Conservation (phyloP, 1,140 invertebrate species). For the Scaptomyza pallida region DNA sequence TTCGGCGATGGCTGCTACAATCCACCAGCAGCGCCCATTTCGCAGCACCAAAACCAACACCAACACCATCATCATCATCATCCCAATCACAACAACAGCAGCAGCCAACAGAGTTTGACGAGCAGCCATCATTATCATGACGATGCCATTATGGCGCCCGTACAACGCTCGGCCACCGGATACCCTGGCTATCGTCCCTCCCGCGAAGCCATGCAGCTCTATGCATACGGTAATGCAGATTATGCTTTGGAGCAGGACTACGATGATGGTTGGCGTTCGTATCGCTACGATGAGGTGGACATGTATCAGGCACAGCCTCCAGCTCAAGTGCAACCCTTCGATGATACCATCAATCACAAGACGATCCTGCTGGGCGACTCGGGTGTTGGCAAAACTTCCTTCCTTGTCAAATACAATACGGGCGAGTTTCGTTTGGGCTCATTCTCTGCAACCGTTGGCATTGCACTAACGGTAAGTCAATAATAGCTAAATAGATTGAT, state of each 20-base stretch:
- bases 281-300: constrained; percentile 81
- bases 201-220: constrained; percentile 86
- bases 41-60: constrained; percentile 50
- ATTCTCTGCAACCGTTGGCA: constrained; percentile 96
- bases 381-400: constrained; percentile 96
- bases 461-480: constrained; percentile 90
- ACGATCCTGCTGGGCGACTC: constrained; percentile 91
- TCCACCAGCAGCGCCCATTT: constrained; percentile 63
- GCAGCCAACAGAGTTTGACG: constrained; percentile 66
- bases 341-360: constrained; percentile 82
- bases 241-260: constrained; percentile 65
- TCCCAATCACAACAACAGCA: constrained; percentile 49
- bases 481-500: not conserved
- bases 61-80: constrained; percentile 54
- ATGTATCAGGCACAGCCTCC: constrained; percentile 60
- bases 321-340: constrained; percentile 66
- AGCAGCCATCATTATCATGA: constrained; percentile 79
- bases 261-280: constrained; percentile 82
- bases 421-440: constrained; percentile 95
- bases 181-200: constrained; percentile 92
- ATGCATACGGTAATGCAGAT: constrained; percentile 69
- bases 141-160: constrained; percentile 71
- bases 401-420: constrained; percentile 97
- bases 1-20: constrained; percentile 76
- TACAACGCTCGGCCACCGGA: constrained; percentile 87